Base-by-base conservation (phyloP, 2,797 vertebrate genomes). In the Rhinophrynus dorsalis region DNA sequence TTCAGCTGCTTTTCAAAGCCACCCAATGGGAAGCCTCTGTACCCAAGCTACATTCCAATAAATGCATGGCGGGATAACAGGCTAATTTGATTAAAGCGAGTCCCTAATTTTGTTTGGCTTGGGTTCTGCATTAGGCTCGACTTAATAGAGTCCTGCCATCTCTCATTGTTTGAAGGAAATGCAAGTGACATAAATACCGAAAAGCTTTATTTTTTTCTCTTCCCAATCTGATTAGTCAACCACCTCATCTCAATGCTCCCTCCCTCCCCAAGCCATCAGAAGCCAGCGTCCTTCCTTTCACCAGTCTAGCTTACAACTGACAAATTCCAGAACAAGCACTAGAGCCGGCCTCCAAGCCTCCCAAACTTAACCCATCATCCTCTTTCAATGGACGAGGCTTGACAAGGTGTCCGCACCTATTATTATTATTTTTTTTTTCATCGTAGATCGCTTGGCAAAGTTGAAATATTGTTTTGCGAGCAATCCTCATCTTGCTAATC, bases 101-200 rank as follows among this genome's bases (percentile, higher is more conserved):
- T 90, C 89, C 85, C 90, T 92, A 91, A 93, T 94, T 94, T 94
- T 91, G 38, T 92, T 89, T 92, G 90, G 88, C 92, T 92, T 93
- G 92, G 91, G 90, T 93, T 92, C 90, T 91, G 91, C 91, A 92
- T 92, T 91, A 88, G 84, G 84, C 84, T 84, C 86, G 86, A 78
- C 82, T 88, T 89, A 90, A 88, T 85, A 83, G 88, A 89, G 90
- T 89, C 84, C 90, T 86, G 92, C 88, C 90, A 78, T 91, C 91
- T 87, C 80, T 85, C 67, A 90, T 88, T 91, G 89, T 92, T 83
- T 88, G 90, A 91, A 77, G 90, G 86, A 92, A 95, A 94, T 93
- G 88, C 88, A 90, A 93, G 88, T 92, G 93, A 94, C 93, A 93
- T 86, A 91, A 93, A 93, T 91, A 88, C 92, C 88, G 86, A 83